Conservation (phyloP, 2,797 vertebrate species). For the Danio kyathit region DNA sequence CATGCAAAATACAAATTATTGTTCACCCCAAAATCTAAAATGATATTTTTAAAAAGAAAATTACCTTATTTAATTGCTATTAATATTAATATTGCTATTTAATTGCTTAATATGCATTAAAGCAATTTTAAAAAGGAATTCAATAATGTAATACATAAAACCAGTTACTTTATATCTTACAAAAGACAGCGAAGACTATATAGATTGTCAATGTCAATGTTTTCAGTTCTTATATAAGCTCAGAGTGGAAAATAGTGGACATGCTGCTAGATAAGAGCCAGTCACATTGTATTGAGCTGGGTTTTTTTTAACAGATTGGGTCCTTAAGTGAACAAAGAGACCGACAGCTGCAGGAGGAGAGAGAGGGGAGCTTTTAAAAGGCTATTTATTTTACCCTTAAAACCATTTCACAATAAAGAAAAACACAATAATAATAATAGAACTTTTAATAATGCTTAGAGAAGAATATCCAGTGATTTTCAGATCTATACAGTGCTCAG, state of each 20-base stretch:
- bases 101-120: too few species aligned
- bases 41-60: not conserved
- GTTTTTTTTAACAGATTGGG: constrained; percentile 48
- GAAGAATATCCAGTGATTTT: too few species aligned
- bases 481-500: too few species aligned
- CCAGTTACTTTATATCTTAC: too few species aligned
- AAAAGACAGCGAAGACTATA: not conserved
- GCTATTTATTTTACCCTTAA: too few species aligned
- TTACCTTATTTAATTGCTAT: not conserved
- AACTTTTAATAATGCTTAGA: too few species aligned
- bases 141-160: too few species aligned
- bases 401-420: too few species aligned
- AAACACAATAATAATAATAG: too few species aligned
- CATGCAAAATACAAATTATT: not conserved
- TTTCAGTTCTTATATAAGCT: constrained; percentile 5
- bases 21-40: not conserved
- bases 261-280: constrained; percentile 33
- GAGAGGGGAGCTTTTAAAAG: not conserved
- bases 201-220: constrained; percentile 15
- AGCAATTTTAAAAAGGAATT: too few species aligned
- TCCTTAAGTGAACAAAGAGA: constrained; percentile 52
- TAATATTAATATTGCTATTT: too few species aligned
- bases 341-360: constrained; percentile 46
- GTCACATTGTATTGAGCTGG: constrained; percentile 19
- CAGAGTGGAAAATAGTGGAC: constrained; percentile 34